Evolutionary conservation across 2,113 vertebrate genomes (phyloP).

Genomic region (Myrmecobius fasciatus): DNA sequence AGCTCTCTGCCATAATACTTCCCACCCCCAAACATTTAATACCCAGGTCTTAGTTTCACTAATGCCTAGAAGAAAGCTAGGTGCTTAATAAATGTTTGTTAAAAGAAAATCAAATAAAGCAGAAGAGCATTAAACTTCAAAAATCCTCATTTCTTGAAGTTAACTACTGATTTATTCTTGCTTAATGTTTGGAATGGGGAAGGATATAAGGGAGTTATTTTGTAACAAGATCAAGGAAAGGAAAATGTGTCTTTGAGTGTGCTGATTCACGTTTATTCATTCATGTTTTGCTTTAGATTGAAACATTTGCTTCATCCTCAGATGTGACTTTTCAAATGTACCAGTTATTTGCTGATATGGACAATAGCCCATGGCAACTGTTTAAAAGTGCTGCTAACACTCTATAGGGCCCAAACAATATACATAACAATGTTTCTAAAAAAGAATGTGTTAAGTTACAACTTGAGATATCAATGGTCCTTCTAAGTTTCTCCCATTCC

Average conservation of each 20-base stretch:
- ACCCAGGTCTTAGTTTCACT: not conserved
- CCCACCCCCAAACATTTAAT: not conserved
- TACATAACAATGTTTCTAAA: not conserved
- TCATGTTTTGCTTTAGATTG: not conserved
- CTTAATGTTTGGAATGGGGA: not conserved
- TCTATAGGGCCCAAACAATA: not conserved
- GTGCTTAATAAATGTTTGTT: not conserved
- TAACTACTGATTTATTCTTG: not conserved
- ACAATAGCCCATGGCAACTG: not conserved
- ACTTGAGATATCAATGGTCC: not conserved
- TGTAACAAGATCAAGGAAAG: not conserved
- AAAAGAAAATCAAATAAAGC: not conserved
- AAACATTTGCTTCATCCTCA: not conserved
- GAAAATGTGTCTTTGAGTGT: not conserved
- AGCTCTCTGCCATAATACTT: not conserved
- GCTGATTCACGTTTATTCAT: not conserved
- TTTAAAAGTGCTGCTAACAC: not conserved
- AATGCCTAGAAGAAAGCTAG: not conserved
- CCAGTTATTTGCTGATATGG: not conserved
- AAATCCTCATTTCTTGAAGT: not conserved
- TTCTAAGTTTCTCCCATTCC: not conserved
- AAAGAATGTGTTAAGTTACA: not conserved
- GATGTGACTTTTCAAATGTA: not conserved
- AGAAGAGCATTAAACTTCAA: not conserved
- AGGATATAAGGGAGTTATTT: not conserved